Conservation (phyloP, 2,888 invertebrate species). For the Lasioglossum calceatum region DNA sequence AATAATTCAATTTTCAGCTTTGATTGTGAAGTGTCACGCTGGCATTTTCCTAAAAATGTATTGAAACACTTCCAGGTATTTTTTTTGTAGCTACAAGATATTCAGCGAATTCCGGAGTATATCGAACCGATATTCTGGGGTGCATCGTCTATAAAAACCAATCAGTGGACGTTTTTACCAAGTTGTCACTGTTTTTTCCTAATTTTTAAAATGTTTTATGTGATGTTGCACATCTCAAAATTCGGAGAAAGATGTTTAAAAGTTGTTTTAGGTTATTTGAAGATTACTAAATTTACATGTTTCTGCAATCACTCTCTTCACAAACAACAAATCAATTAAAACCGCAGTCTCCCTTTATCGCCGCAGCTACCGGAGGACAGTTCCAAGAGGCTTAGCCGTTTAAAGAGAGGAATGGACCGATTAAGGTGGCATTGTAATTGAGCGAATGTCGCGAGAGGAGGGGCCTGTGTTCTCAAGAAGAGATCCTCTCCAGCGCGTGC, state of each 20-base stretch:
- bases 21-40: no score
- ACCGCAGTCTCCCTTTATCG: neutral
- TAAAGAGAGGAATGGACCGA: neutral
- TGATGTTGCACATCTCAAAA: no score
- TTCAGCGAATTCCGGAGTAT: neutral
- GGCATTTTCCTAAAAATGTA: neutral
- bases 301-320: fast-evolving
- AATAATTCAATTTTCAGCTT: neutral
- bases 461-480: slow-evolving; percentile 27
- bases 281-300: neutral
- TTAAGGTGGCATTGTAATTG: slow-evolving; percentile 31
- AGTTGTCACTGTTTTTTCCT: no score
- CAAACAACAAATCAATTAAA: neutral
- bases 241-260: no score
- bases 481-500: slow-evolving; percentile 19
- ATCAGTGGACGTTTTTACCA: no score
- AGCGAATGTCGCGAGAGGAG: slow-evolving; percentile 35
- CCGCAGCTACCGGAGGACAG: neutral
- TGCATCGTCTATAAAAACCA: no score
- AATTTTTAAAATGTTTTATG: no score
- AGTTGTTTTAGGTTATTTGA: no score
- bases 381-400: neutral
- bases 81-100: neutral
- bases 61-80: neutral
- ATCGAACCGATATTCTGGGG: no score